These are phyloP conservation scores for Drosophila pandora DNA, from an alignment of 1,140 invertebrate species.

Conservation along the genomic window DNA sequence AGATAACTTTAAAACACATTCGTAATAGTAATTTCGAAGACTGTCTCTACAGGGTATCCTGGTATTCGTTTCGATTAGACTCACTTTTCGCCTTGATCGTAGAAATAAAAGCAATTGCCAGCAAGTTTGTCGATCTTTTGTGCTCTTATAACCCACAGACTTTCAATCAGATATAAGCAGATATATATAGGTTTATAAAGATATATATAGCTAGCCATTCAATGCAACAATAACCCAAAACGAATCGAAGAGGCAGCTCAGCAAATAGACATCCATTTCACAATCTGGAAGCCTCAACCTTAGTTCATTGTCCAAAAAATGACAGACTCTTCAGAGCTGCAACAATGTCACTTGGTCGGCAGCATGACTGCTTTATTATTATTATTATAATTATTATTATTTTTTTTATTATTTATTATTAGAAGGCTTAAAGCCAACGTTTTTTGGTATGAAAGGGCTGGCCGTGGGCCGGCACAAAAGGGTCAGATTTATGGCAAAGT, in stretches of 20 bases:
- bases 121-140: constrained; percentile 34
- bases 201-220: too few species aligned
- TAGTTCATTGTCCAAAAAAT: constrained; percentile 29
- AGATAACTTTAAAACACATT: too few species aligned
- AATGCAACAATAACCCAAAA: constrained; percentile 16
- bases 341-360: constrained; percentile 63
- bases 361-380: constrained; percentile 10
- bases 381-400: constrained; percentile 12
- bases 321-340: constrained; percentile 5
- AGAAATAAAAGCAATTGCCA: constrained; percentile 55
- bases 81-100: constrained; percentile 16
- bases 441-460: constrained; percentile 10
- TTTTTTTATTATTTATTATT: constrained; percentile 45
- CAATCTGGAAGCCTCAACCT: constrained; percentile 18
- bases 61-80: neutral
- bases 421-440: constrained; percentile 3
- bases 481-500: constrained; percentile 7
- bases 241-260: constrained; percentile 19
- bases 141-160: constrained; percentile 3
- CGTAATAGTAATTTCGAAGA: too few species aligned
- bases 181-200: too few species aligned
- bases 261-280: constrained; percentile 27
- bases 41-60: neutral
- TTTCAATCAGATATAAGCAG: constrained; percentile 5
- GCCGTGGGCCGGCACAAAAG: constrained; percentile 26